Base-by-base conservation (phyloP, 92 coral and sea anemone genomes). In the Heliopora coerulea region DNA sequence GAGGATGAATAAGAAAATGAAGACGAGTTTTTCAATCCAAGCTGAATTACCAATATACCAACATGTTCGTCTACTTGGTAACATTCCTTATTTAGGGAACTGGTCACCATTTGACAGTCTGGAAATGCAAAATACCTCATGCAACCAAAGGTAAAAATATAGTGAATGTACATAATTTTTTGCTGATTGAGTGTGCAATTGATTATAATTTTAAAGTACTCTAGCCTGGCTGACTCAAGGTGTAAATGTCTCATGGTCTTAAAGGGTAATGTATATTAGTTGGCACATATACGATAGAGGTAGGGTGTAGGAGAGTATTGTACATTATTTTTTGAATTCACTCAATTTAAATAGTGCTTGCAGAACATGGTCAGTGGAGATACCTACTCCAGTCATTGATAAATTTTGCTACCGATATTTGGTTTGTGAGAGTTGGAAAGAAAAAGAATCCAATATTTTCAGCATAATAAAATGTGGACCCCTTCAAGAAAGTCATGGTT, bases 391-490 rank as follows among this genome's bases (percentile, higher is more conserved):
- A 33, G 20, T 0, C 8, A 42, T 9, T 31, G 46, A 28, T 2
- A 31, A 61, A 31, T 39, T 61, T 13, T 34, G 25, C 7, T 61
- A 31, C 46, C 67, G 67, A 31, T 61, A 10, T 61, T 28, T 61
- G 18, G 21, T 61, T 1, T 61, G 67, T 8, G 67, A 61, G 31
- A 61, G 31, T 0, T 10, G 27, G 21, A 61, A 31, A 31, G 42
- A 26, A 24, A 19, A 18, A 19, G 44, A 2, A 0, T 42, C 34
- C 9, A 33, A 17, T 30, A 42, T 23, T 10, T 61, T 61, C 40
- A 31, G 40, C 24, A 61, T 61, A 21, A 61, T 61, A 20, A 61
- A 61, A 31, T 61, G 67, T 61, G 67, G 67, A 18, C 67, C 67
- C 17, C 20, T 39, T 61, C 39, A 11, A 30, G 21, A 33, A 31